Base-by-base conservation (phyloP, 1,140 invertebrate species). In the Aricia agestis region DNA sequence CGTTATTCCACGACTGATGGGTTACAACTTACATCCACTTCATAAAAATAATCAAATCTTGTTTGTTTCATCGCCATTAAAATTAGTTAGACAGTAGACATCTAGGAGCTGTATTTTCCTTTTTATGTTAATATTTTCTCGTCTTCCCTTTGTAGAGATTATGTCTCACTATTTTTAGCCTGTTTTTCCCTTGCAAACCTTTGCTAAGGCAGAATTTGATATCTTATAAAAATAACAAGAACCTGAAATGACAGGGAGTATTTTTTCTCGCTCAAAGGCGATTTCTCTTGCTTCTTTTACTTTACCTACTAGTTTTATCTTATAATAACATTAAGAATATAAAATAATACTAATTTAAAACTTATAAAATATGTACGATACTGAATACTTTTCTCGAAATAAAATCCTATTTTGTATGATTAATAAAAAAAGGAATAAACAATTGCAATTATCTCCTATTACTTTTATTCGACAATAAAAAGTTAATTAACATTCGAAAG, bases 401-500 rank as follows among this genome's bases (percentile, higher is more conserved):
- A 52, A 52, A 52, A 52, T 11, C 11, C 9, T 13, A 4, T 52
- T 52, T 52, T 13, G 9, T 52, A 10, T 52, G 3, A 15, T 9
- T 11, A 45, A 45, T 5, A 13, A 13, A 11, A 13, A 52, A 11
- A 52, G 41, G 1, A 15, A 15, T 52, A 52, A 52, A 52, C 2
- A 52, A 52, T 52, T 52, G 45, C 45, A 52, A 52, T 52, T 52
- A 15, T 15, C 45, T 52, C 18, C 59, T 63, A 19, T 11, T 19
- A 11, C 19, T 19, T 63, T 63, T 19, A 6, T 63, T 19, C 18
- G 18, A 63, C 59, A 63, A 11, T 63, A 63, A 19, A 67, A 67
- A 67, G 36, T 41, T 1, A 59, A 69, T 61, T 42, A 65, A 69
- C 18, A 11, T 18, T 63, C 17, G 59, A 63, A 63, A 18, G 59